These are phyloP conservation scores for Hydropotes inermis DNA, from an alignment of 2,113 vertebrate species.

Conservation along the genomic window DNA sequence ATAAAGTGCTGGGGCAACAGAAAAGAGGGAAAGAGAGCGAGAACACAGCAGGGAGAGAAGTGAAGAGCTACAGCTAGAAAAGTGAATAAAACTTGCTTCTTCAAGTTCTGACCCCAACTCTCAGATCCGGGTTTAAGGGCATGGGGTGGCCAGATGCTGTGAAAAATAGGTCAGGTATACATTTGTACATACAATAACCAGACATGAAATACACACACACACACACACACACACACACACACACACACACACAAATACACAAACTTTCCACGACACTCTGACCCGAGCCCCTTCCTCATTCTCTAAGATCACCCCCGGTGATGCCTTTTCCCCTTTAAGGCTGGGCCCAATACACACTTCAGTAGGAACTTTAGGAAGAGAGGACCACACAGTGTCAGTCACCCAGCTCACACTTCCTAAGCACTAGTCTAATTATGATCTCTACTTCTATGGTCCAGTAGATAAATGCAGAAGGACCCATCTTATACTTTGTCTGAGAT, in stretches of 20 bases:
- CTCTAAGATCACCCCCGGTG: background rate
- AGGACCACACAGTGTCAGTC: background rate
- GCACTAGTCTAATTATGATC: background rate
- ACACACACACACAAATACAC: background rate
- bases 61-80: background rate
- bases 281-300: background rate
- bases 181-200: background rate
- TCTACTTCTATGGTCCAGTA: background rate
- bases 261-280: background rate
- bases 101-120: background rate
- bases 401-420: background rate
- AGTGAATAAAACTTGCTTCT: background rate
- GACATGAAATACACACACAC: background rate
- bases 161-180: background rate
- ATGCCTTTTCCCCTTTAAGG: background rate
- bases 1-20: background rate
- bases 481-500: background rate
- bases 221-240: background rate
- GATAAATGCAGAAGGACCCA: background rate
- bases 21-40: background rate
- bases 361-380: background rate
- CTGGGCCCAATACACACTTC: background rate
- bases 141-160: background rate
- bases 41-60: background rate
- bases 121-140: background rate